Evolutionary conservation across 1,140 invertebrate species (phyloP).

Genomic region (Drosophila littoralis): DNA sequence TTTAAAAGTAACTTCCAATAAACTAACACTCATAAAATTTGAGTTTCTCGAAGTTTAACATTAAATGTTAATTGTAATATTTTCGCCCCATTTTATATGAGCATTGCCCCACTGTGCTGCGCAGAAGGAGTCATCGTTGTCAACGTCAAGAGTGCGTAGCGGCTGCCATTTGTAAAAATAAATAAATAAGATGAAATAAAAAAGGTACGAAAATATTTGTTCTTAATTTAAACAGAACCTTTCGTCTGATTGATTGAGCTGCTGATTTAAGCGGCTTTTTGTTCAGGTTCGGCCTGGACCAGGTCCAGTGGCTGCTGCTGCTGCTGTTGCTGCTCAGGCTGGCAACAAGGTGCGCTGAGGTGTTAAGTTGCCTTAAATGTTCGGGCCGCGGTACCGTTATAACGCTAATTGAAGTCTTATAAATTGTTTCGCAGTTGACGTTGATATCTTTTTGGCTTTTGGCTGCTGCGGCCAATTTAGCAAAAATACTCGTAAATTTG

Average conservation of each 20-base stretch:
- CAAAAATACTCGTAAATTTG: constrained; percentile 39
- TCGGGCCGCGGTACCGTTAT: constrained; percentile 58
- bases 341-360: constrained; percentile 48
- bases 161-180: constrained; percentile 41
- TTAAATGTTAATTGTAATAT: not conserved
- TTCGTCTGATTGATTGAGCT: constrained; percentile 75
- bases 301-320: too few relatives aligned
- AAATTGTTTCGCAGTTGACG: constrained; percentile 44
- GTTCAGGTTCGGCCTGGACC: constrained; percentile 10
- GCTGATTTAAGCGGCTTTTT: constrained; percentile 77
- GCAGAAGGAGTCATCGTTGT: constrained; percentile 1
- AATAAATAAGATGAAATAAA: constrained; percentile 24
- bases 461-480: constrained; percentile 42
- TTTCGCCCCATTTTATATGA: not conserved
- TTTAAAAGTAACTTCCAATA: too few relatives aligned
- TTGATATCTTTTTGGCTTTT: not conserved
- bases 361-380: constrained; percentile 71
- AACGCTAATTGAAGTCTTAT: constrained; percentile 70
- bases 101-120: constrained; percentile 33
- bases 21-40: too few relatives aligned
- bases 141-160: constrained; percentile 51
- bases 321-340: too few relatives aligned
- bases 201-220: constrained; percentile 11
- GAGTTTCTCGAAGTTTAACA: too few relatives aligned
- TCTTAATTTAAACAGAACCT: constrained; percentile 73